These are phyloP conservation scores for Trachelus iudaicus DNA, from an alignment of 2,888 invertebrate genomes.

Conservation along the genomic window DNA sequence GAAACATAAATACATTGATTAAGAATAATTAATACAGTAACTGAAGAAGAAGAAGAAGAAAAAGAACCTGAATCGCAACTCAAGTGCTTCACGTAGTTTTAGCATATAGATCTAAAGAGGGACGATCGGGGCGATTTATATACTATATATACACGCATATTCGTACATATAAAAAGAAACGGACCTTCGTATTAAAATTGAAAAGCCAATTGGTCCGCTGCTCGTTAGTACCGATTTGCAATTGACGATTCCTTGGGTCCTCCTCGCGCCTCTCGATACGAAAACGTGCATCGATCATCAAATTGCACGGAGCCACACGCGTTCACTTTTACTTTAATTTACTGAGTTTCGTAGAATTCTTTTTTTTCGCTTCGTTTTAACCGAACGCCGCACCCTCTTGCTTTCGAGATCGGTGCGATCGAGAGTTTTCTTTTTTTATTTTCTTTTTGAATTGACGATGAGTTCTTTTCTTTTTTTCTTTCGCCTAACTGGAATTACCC, in stretches of 20 bases:
- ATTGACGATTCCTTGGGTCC: neutral
- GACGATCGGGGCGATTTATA: neutral
- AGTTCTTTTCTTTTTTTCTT: neutral
- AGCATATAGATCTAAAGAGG: conserved; percentile 1
- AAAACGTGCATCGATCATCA: neutral
- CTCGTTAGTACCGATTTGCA: neutral
- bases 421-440: neutral
- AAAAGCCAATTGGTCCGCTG: neutral
- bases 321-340: neutral
- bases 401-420: neutral
- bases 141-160: neutral
- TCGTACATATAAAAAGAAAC: neutral
- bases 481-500: neutral
- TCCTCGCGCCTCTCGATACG: neutral
- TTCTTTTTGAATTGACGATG: neutral
- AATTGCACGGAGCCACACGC: neutral
- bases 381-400: neutral
- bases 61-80: conserved; percentile 36
- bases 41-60: conserved; percentile 20
- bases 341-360: neutral
- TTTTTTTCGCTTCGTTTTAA: neutral
- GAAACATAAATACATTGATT: conserved; percentile 31
- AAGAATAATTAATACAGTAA: conserved; percentile 35
- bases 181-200: neutral
- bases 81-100: conserved; percentile 36